Conservation (phyloP, 1,140 invertebrate genomes). For the Drosophila suzukii region DNA sequence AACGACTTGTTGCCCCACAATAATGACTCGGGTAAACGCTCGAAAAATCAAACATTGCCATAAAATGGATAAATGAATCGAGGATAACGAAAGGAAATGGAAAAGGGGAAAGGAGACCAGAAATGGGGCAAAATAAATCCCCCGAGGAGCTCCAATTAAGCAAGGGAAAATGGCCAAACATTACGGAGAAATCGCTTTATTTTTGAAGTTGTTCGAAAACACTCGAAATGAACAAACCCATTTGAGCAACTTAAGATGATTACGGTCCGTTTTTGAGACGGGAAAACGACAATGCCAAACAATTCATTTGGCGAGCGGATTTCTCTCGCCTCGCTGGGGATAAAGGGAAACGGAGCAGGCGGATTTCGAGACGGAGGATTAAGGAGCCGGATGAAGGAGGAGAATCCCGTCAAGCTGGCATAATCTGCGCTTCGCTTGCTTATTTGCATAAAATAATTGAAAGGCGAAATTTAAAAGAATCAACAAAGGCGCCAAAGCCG, state of each 20-base stretch:
- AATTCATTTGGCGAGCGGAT: conserved; percentile 76
- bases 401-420: conserved; percentile 78
- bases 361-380: conserved; percentile 17
- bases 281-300: conserved; percentile 63
- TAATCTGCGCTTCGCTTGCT: conserved; percentile 77
- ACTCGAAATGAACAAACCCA: conserved; percentile 72
- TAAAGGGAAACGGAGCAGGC: conserved; percentile 6
- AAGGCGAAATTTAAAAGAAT: conserved; percentile 82
- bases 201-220: conserved; percentile 48
- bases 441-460: conserved; percentile 84
- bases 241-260: conserved; percentile 81
- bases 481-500: conserved; percentile 67
- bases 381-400: not conserved
- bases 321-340: conserved; percentile 43
- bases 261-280: conserved; percentile 43
- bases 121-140: conserved; percentile 22
- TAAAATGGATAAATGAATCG: conserved; percentile 32
- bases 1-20: not conserved
- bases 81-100: not conserved
- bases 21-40: not conserved
- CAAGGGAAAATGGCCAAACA: conserved; percentile 35
- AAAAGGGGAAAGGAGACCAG: conserved; percentile 3
- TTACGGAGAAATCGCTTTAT: conserved; percentile 47
- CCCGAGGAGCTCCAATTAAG: conserved; percentile 53
- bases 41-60: conserved; percentile 18